These are phyloP conservation scores for Bergia puertoricense DNA, from an alignment of 92 coral and sea anemone genomes.

Conservation along the genomic window DNA sequence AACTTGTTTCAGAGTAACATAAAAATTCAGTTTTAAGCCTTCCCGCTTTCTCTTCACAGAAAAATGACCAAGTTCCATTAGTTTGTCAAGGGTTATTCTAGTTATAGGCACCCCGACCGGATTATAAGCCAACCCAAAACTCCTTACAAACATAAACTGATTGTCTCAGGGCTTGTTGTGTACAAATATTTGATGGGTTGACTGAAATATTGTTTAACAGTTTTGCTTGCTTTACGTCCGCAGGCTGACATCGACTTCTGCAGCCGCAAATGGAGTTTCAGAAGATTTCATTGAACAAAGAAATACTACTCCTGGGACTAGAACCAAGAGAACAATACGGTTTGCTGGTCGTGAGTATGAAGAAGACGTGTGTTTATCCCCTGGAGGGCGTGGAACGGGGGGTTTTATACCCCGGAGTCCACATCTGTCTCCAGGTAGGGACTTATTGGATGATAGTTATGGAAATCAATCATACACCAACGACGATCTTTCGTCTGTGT, in stretches of 20 bases:
- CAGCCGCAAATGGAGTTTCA: not conserved
- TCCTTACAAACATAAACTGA: not conserved
- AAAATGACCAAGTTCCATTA: too few relatives aligned
- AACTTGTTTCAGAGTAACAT: too few relatives aligned
- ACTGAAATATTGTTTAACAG: not conserved
- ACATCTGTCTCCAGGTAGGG: not conserved
- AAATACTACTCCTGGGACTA: not conserved
- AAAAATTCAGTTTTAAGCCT: too few relatives aligned
- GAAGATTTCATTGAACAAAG: slow-evolving; percentile 10
- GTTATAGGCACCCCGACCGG: too few relatives aligned
- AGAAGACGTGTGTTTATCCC: not conserved
- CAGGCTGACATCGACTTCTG: slow-evolving; percentile 17
- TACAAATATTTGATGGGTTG: not conserved
- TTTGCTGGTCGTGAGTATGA: slow-evolving; percentile 15
- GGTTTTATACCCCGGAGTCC: not conserved
- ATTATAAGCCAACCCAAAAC: too few relatives aligned
- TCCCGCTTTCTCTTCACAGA: too few relatives aligned
- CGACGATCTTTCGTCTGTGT: slow-evolving; percentile 72
- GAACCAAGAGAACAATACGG: slow-evolving; percentile 30
- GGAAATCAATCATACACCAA: not conserved
- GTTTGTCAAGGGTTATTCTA: too few relatives aligned
- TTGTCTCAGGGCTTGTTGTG: not conserved
- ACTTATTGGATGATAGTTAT: not conserved
- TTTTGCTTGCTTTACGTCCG: not conserved
- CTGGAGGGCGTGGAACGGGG: slow-evolving; percentile 1